Evolutionary conservation across 2,113 vertebrate genomes (phyloP).

Genomic region (Thamnophis sirtalis): DNA sequence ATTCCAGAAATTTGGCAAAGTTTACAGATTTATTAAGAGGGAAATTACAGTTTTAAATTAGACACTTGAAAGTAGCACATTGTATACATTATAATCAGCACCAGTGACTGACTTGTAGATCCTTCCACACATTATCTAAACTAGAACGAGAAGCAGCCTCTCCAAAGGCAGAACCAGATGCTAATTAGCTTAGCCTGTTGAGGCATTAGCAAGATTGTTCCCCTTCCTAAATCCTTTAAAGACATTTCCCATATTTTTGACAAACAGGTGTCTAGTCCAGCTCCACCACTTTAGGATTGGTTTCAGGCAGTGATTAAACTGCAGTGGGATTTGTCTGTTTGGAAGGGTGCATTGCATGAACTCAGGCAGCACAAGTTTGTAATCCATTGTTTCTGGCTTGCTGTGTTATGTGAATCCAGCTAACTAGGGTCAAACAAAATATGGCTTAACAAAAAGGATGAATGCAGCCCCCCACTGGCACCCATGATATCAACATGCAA

Average conservation of each 20-base stretch:
- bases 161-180: not conserved
- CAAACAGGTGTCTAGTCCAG: not conserved
- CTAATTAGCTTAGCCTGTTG: not conserved
- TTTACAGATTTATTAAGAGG: not conserved
- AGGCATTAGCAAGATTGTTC: not conserved
- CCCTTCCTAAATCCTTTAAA: not conserved
- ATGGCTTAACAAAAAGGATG: not conserved
- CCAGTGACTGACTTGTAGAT: not conserved
- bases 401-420: not conserved
- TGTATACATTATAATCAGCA: not conserved
- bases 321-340: not conserved
- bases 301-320: not conserved
- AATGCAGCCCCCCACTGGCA: not conserved
- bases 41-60: not conserved
- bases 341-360: not conserved
- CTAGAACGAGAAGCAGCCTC: not conserved
- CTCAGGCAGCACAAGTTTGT: not conserved
- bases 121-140: too few species aligned
- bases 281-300: not conserved
- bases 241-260: not conserved
- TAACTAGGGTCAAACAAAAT: not conserved
- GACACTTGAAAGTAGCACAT: not conserved
- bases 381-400: not conserved
- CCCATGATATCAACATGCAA: not conserved
- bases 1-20: not conserved